Conservation (phyloP, 2,888 invertebrate species). For the Calameuta idolon region DNA sequence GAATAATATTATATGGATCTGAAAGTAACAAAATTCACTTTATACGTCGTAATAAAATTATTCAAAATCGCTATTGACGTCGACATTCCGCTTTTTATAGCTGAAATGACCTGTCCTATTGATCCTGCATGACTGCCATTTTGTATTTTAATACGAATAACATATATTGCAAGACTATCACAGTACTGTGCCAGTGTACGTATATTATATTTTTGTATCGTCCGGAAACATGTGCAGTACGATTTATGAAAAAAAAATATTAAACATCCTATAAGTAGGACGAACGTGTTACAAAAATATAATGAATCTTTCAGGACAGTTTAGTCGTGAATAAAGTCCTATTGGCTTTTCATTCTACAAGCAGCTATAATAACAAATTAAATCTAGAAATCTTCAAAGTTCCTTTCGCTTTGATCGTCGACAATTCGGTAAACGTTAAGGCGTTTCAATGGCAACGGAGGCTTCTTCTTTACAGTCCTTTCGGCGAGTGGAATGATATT, state of each 20-base stretch:
- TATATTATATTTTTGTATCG: background rate
- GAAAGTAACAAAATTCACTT: background rate
- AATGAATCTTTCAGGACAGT: conserved; percentile 62
- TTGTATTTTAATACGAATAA: background rate
- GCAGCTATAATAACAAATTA: conserved; percentile 66
- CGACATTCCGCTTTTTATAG: background rate
- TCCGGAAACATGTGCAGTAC: background rate
- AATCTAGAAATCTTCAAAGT: conserved; percentile 40
- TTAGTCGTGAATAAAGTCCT: conserved; percentile 44
- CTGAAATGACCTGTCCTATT: background rate
- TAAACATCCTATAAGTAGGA: background rate
- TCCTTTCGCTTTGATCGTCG: conserved; percentile 18
- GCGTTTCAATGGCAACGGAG: conserved; percentile 4
- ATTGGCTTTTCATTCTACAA: conserved; percentile 43
- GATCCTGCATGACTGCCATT: background rate
- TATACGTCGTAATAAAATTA: background rate
- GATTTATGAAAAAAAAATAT: background rate
- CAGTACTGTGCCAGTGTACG: background rate
- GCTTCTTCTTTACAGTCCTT: conserved; percentile 3
- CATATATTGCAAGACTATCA: background rate
- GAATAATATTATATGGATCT: background rate
- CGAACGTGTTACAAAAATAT: conserved; percentile 60
- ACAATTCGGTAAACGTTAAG: conserved; percentile 12
- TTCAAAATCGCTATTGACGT: background rate
- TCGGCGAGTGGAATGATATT: conserved; percentile 57